These are phyloP conservation scores for Bombus difficillimus DNA, from an alignment of 1,140 invertebrate species.

Conservation along the genomic window DNA sequence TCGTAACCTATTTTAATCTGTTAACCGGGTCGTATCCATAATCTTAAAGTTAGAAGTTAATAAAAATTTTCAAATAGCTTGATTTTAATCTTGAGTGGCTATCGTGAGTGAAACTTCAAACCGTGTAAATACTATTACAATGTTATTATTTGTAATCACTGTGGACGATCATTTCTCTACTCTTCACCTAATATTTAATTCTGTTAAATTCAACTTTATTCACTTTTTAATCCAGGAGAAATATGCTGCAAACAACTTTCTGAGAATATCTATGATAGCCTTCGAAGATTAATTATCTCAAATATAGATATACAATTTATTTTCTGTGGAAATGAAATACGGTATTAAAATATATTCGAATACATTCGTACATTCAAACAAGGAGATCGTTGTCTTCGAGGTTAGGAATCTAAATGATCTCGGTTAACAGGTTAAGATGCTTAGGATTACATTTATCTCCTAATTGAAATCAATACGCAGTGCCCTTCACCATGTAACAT, in stretches of 20 bases:
- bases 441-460: conserved; percentile 36
- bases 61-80: too few species aligned
- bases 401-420: background rate
- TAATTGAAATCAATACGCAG: conserved; percentile 36
- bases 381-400: background rate
- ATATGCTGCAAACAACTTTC: background rate
- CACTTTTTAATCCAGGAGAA: background rate
- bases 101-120: too few species aligned
- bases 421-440: background rate
- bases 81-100: too few species aligned
- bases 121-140: too few species aligned
- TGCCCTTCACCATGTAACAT: conserved; percentile 7
- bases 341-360: background rate
- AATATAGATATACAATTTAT: background rate
- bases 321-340: background rate
- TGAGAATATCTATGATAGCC: too few species aligned
- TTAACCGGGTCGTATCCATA: background rate
- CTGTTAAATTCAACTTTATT: background rate
- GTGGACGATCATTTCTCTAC: background rate
- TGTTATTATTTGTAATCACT: too few species aligned
- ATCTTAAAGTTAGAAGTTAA: too few species aligned
- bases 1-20: conserved; percentile 31
- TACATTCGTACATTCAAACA: too few species aligned
- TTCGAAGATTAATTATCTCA: too few species aligned
- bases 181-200: background rate